Base-by-base conservation (phyloP, 2,888 invertebrate genomes). In the Hypena proboscidalis region DNA sequence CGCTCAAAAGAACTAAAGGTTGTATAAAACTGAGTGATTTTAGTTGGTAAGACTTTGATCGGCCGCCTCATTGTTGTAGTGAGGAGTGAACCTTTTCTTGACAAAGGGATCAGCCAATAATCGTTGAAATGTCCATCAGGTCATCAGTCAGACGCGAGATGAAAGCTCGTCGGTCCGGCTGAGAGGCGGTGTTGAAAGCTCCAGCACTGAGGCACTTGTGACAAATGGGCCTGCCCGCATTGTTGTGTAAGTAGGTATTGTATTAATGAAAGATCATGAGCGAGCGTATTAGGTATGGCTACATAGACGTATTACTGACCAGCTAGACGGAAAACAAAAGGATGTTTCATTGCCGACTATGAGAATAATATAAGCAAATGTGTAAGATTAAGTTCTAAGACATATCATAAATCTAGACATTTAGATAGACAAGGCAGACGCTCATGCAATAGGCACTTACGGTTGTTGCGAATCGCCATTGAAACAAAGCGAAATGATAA, bases 111-210 rank as follows among this genome's bases (percentile, higher is more conserved):
- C 74, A 74, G 74, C 59, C 76, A 79, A 83, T 85, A 82, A 85
- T 87, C 83, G 77, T 78, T 83, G 79, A 67, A 71, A 68, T 77
- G 85, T 82, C 83, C 84, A 74, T 81, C 81, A 75, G 80, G 79
- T 82, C 87, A 88, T 88, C 87, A 86, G 78, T 89, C 88, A 88
- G 80, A 59, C 67, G 37, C 56, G 69, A 80, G 80, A 86, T 85
- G 84, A 86, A 85, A 84, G 61, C 52, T 38, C 17, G 17, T 19
- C 38, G 76, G 74, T 59, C 56, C 60, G 55, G 70, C 77, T 70
- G 47, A 48, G 51, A 50, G 55, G 46, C 49, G 62, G 51, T 61
- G 62, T 67, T 63, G 69, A 70, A 75, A 67, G 73, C 62, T 61
- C 43, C 53, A 54, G n/a, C n/a, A n/a, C n/a, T n/a, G n/a, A n/a